Base-by-base conservation (phyloP, 2,113 vertebrate genomes). In the Lophura nycthemera region DNA sequence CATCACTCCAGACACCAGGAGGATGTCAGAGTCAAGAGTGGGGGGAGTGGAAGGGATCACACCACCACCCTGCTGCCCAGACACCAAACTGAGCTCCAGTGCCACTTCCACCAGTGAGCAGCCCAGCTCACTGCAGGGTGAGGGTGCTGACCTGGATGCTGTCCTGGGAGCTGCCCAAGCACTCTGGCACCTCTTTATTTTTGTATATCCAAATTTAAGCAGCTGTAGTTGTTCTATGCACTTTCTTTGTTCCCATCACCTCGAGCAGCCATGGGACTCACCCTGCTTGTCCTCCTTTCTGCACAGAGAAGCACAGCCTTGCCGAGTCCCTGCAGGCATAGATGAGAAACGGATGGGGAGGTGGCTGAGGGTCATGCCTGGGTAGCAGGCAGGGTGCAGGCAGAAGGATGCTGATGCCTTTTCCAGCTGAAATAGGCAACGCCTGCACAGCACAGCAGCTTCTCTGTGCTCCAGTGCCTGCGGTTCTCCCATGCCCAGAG, bases 231-330 rank as follows among this genome's bases (percentile, higher is more conserved):
- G 52, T 34, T 69, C 69, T 6, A 48, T 65, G 86, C 79, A 83
- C 95, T 90, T 29, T 42, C 50, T 57, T 57, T 73, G 71, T 30
- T 70, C 80, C 70, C 20, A 4, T n/a, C 50, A 40, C 48, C 19
- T 27, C 4, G 16, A 25, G 34, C 2, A 71, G 18, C 81, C 70
- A 18, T 27, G 2, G 94, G 75, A 59, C 75, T 47, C 50, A 13
- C 32, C 66, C 81, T 45, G 57, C 80, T 83, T 47, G 34, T 64
- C 72, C 79, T 34, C 83, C 32, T 69, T 45, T 48, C 61, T 92
- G 74, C 57, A 18, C 59, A 34, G 80, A 61, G 83, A 80, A 88
- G 89, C 93, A 87, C 83, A 50, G 42, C 94, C 96, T 87, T 43
- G 9, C 40, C 73, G 48, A 6, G 45, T 79, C 91, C 93, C 95